phyloP scores from a whole-genome alignment of 1,140 invertebrate species.

The Euwallacea similis region DNA sequence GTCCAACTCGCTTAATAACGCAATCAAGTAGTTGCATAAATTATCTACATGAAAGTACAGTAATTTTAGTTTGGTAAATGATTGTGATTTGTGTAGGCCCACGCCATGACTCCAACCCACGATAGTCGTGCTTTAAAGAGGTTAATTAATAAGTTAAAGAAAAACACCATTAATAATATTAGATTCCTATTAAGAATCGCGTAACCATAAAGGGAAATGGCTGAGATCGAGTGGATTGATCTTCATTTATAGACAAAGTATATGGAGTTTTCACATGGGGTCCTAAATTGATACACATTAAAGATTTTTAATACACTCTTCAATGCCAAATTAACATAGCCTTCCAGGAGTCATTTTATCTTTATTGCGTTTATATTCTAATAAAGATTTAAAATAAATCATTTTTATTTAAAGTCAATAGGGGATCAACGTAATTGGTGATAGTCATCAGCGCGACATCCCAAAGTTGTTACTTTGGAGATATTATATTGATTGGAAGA shows the following conservation, averaged over 20 bases:
- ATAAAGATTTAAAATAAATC: neutral
- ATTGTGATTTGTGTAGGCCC: slow-evolving; percentile 5
- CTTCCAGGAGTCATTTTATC: too few species aligned
- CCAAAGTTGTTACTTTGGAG: slow-evolving; percentile 25
- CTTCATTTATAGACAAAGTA: too few species aligned
- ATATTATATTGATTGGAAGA: slow-evolving; percentile 13
- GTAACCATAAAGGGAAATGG: neutral
- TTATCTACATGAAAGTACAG: neutral
- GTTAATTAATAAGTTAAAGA: slow-evolving; percentile 18
- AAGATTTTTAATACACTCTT: too few species aligned
- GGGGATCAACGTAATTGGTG: neutral
- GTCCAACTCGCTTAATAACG: neutral
- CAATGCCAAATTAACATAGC: too few species aligned
- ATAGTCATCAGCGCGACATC: slow-evolving; percentile 19
- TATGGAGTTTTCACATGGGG: too few species aligned
- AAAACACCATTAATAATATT: slow-evolving; percentile 5
- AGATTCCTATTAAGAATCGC: neutral
- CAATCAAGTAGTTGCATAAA: neutral
- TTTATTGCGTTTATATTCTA: too few species aligned
- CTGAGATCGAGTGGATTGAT: too few species aligned
- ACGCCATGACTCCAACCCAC: slow-evolving; percentile 3
- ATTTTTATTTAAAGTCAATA: slow-evolving; percentile 31
- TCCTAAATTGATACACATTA: too few species aligned
- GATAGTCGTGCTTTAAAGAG: slow-evolving; percentile 7
- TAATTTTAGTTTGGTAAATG: slow-evolving; percentile 1